Conservation (phyloP, 2,888 invertebrate genomes). For the Eupelmus urozonus region DNA sequence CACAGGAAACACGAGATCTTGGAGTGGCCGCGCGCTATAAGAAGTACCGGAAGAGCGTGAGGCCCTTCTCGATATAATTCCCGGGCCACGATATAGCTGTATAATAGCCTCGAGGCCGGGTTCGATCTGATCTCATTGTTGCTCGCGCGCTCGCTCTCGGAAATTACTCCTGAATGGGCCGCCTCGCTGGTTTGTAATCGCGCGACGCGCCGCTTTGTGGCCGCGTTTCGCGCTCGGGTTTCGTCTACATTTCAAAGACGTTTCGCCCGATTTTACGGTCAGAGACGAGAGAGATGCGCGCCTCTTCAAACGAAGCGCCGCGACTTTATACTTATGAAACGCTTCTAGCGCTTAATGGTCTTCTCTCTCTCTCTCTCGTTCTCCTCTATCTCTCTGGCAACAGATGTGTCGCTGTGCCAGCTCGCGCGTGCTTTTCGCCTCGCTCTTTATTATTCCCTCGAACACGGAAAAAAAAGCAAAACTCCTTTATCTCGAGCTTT, state of each 20-base stretch:
- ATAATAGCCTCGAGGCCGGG: conserved; percentile 26
- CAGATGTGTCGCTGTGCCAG: too few species aligned
- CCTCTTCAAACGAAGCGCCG: conserved; percentile 10
- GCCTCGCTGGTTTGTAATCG: too few species aligned
- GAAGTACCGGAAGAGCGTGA: conserved; percentile 16
- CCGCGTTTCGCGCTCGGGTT: conserved; percentile 18
- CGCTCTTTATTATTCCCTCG: conserved; percentile 44
- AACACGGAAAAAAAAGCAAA: conserved; percentile 22
- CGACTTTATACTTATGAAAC: conserved; percentile 43
- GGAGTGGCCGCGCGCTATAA: not conserved
- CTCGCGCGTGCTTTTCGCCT: too few species aligned
- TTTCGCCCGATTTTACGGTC: conserved; percentile 24
- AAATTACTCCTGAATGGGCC: conserved; percentile 31
- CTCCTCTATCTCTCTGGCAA: not conserved
- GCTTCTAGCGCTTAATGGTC: conserved; percentile 39
- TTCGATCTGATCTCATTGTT: conserved; percentile 29
- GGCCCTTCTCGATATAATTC: conserved; percentile 51
- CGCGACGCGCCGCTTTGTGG: too few species aligned
- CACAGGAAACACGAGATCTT: conserved; percentile 58
- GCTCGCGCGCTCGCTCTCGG: not conserved
- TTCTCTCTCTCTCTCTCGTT: conserved; percentile 2
- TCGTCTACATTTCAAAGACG: conserved; percentile 39
- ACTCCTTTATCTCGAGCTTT: conserved; percentile 26
- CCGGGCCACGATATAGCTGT: not conserved
- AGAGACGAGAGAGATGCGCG: not conserved